phyloP scores from a whole-genome alignment of 2,888 invertebrate genomes.

The Zelleria hepariella region DNA sequence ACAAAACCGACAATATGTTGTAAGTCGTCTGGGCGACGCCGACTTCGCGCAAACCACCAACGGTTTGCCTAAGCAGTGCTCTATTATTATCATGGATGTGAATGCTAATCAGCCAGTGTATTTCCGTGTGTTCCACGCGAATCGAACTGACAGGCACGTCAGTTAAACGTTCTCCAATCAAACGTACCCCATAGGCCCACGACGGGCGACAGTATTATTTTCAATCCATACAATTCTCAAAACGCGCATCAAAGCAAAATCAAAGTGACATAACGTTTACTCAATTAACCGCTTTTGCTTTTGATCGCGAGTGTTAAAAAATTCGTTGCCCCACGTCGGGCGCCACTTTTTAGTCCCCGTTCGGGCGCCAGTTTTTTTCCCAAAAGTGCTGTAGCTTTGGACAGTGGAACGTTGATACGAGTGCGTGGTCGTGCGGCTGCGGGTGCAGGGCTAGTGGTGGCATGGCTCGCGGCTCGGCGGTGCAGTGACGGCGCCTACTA shows the following conservation, averaged over 20 bases:
- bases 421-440: slow-evolving; percentile 3
- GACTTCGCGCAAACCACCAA: not conserved
- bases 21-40: slow-evolving; percentile 1
- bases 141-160: slow-evolving; percentile 20
- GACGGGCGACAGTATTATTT: slow-evolving; percentile 7
- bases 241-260: not conserved
- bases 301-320: not conserved
- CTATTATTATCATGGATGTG: slow-evolving; percentile 2
- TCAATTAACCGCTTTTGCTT: not conserved
- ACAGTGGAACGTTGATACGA: not conserved
- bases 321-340: slow-evolving; percentile 8
- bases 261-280: not conserved
- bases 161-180: slow-evolving; percentile 13
- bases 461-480: slow-evolving; percentile 38
- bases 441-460: slow-evolving; percentile 24
- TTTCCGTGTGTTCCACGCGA: slow-evolving; percentile 5
- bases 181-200: slow-evolving; percentile 9
- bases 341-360: slow-evolving; percentile 3
- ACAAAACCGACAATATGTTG: slow-evolving; percentile 8
- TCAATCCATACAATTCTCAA: not conserved
- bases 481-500: slow-evolving; percentile 67
- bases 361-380: not conserved
- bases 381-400: not conserved
- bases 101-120: slow-evolving; percentile 1
- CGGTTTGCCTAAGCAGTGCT: not conserved